Percentiles rank a stretch among this genome's conserved stretches.
Evolutionary conservation across 2,113 vertebrate species (phyloP).

Genomic region (Dromiciops gliroides): DNA sequence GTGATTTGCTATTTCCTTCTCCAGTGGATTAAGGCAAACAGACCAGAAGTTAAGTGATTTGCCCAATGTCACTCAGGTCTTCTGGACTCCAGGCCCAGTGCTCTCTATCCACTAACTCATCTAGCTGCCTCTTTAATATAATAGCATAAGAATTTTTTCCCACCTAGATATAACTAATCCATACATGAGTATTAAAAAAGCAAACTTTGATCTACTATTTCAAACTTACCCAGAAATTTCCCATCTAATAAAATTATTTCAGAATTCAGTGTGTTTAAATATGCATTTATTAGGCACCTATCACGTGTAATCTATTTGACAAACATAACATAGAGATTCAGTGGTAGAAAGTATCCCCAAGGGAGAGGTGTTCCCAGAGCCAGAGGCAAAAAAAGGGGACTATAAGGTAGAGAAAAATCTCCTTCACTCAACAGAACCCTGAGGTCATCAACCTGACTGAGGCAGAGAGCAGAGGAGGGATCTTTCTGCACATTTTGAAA

Average conservation of each 20-base stretch:
- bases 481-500: neutral
- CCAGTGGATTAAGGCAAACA: neutral
- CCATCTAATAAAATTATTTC: neutral
- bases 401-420: neutral
- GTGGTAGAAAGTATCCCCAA: neutral
- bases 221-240: conserved; percentile 8
- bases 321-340: neutral
- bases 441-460: neutral
- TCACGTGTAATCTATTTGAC: neutral
- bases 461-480: neutral
- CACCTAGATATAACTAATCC: neutral
- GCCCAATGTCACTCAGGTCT: neutral
- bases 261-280: neutral
- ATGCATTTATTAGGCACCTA: neutral
- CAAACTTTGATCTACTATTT: neutral
- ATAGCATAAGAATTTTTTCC: neutral
- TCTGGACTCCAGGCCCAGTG: neutral
- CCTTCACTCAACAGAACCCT: neutral
- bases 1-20: neutral
- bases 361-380: too few relatives aligned
- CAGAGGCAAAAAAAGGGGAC: neutral
- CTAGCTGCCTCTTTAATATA: neutral
- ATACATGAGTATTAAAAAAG: neutral
- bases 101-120: neutral
- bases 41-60: neutral